Evolutionary conservation across 92 coral and sea anemone genomes (phyloP), one percentile per base, ranked within the genome.

Genomic region (Desmophyllum pertusum): DNA sequence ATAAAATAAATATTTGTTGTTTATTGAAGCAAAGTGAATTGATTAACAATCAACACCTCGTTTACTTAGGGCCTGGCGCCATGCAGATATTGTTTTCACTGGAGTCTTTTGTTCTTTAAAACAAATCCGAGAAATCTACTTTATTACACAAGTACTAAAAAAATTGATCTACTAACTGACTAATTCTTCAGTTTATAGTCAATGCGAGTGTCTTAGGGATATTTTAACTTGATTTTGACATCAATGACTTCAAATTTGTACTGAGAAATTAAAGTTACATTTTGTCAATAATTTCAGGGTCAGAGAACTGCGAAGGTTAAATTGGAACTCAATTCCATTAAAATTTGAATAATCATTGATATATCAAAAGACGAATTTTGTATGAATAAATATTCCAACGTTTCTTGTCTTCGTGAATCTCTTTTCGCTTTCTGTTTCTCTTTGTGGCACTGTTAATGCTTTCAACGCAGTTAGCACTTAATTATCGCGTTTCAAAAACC

Each of bases 11-110:
- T 29, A 5, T 62, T 64, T 62, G 72, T 61, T 62, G 71, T 66
- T 66, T 27, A n/a, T n/a, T n/a, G n/a, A 80, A 80, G 68, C 84
- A 80, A 78, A 41, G 72, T 78, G 43, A 79, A 46, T 43, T 17
- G 36, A 27, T 80, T 36, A 68, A 38, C 84, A 80, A 50, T 65
- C 76, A 78, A 6, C 51, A 43, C 53, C 40, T 50, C 70, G 76
- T 80, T 68, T 80, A 35, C 75, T 46, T 35, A 30, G 1, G 64
- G 55, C 37, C 59, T 67, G 73, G 42, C 45, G 10, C 4, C 73
- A 38, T 19, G 33, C 65, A 80, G 51, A 37, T 39, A 36, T 65
- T 80, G 33, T 69, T 46, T 52, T 46, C 13, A 17, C 70, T 38
- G 21, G 33, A 31, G 4, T 35, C 39, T 67, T 15, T 69, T 68